Base-by-base conservation (phyloP, 2,113 vertebrate genomes). In the Heteronetta atricapilla region DNA sequence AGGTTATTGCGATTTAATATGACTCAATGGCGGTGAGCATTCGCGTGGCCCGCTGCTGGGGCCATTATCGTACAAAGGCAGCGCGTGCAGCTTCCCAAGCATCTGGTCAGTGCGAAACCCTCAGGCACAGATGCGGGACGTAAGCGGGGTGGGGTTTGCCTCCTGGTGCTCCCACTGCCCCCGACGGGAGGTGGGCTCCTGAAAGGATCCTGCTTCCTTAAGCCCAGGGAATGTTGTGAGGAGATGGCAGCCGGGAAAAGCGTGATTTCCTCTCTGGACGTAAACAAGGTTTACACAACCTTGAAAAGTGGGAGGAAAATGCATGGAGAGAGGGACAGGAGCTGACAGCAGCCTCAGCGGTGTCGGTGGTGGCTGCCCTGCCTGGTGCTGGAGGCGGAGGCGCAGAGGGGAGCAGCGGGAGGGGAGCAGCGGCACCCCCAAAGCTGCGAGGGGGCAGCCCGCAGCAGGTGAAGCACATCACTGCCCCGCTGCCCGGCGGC, bases 1-100 rank as follows among this genome's bases (percentile, higher is more conserved):
- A 95, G 96, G 94, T 95, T 95, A 95, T 92, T 93, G 88, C 81
- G 21, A 42, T 91, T 95, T 90, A 93, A 93, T 36, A 28, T 13
- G 68, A 53, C 38, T 40, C 52, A 81, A 40, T 15, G 74, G 33
- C 2, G 31, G 62, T 22, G n/a, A 92, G 82, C 8, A 1, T 15
- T 79, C 2, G 0, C 72, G 5, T 1, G 33, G 55, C 40, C 8
- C 44, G 62, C 7, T 66, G 76, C 59, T 52, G 58, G 48, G 74
- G 56, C 38, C 16, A 1, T 33, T 46, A 6, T 13, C 55, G 1
- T 0, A 29, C 29, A 18, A 31, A 18, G 75, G 62, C 67, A 13
- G 26, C 3, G 0, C 0, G 3, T 0, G 1, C 28, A 0, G 1
- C 8, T 50, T 67, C 26, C 55, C 6, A 29, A 53, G 59, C 23